These are phyloP conservation scores for Drosophila hydei DNA, from an alignment of 1,140 invertebrate species.

Conservation along the genomic window DNA sequence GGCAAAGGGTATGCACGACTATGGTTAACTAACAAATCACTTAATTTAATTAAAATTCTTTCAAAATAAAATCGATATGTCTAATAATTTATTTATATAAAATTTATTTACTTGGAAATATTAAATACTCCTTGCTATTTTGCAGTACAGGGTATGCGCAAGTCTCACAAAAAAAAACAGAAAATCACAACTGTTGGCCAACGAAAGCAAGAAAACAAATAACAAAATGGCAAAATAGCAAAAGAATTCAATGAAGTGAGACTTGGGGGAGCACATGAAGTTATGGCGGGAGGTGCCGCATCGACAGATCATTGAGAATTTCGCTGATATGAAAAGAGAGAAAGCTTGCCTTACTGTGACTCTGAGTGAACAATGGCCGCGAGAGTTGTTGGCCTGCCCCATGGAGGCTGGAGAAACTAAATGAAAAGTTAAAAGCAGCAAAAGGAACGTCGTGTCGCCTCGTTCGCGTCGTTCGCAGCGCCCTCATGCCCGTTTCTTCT, in stretches of 20 bases:
- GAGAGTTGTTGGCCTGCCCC: not conserved
- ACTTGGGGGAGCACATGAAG: not conserved
- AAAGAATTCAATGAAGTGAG: slow-evolving; percentile 11
- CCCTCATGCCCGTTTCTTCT: slow-evolving; percentile 31
- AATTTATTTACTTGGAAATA: not conserved
- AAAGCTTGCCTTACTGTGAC: slow-evolving; percentile 10
- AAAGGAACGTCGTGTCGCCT: slow-evolving; percentile 47
- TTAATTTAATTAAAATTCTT: not conserved
- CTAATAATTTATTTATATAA: not conserved
- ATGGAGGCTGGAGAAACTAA: slow-evolving; percentile 48
- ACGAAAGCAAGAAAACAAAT: slow-evolving; percentile 51
- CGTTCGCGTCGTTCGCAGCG: slow-evolving; percentile 42
- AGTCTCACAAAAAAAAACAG: slow-evolving; percentile 9
- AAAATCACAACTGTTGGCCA: slow-evolving; percentile 16
- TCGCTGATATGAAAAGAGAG: slow-evolving; percentile 49
- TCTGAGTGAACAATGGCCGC: slow-evolving; percentile 7
- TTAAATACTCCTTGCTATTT: not conserved
- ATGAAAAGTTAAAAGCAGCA: slow-evolving; percentile 68
- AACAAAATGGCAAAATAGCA: slow-evolving; percentile 17
- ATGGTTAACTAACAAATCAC: not conserved
- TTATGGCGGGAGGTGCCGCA: not conserved
- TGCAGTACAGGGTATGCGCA: not conserved
- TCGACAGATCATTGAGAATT: slow-evolving; percentile 61
- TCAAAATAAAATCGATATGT: not conserved
- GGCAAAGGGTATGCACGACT: not conserved